phyloP scores from a whole-genome alignment of 2,888 invertebrate species.

The Eremobia ochroleuca region DNA sequence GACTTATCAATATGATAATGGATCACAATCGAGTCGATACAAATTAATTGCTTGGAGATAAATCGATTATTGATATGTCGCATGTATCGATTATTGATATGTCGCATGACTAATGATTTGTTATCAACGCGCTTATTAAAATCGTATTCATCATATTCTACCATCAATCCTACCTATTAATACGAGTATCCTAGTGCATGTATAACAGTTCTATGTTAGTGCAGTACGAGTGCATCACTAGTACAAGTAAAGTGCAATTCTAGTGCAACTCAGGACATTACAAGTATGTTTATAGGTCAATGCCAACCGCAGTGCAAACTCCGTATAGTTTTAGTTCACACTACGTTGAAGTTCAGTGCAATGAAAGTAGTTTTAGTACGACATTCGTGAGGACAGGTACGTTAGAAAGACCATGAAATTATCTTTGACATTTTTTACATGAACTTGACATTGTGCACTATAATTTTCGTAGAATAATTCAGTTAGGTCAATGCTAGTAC shows the following conservation, averaged over 20 bases:
- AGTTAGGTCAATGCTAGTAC: slow-evolving; percentile 13
- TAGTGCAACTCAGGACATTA: slow-evolving; percentile 37
- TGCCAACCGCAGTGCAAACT: slow-evolving; percentile 37
- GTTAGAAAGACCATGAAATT: neutral
- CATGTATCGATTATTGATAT: slow-evolving; percentile 7
- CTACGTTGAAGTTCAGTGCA: slow-evolving; percentile 23
- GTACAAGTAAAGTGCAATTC: slow-evolving; percentile 38
- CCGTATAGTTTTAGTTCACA: slow-evolving; percentile 39
- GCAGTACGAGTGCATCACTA: slow-evolving; percentile 20
- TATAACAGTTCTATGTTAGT: slow-evolving; percentile 8
- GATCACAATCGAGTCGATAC: slow-evolving; percentile 25
- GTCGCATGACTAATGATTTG: slow-evolving; percentile 7
- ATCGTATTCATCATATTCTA: neutral
- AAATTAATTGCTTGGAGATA: slow-evolving; percentile 18
- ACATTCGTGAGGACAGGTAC: slow-evolving; percentile 2
- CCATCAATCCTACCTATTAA: neutral
- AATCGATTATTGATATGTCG: slow-evolving; percentile 11
- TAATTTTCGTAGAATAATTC: neutral
- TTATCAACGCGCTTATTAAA: slow-evolving; percentile 17
- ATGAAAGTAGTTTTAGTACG: slow-evolving; percentile 30
- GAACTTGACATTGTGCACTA: neutral
- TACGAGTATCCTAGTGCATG: neutral
- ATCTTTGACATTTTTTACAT: neutral
- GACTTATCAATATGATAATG: slow-evolving; percentile 13
- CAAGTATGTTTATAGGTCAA: slow-evolving; percentile 40